These are phyloP conservation scores for Callaeas wilsoni DNA, from an alignment of 2,113 vertebrate species.

Conservation along the genomic window DNA sequence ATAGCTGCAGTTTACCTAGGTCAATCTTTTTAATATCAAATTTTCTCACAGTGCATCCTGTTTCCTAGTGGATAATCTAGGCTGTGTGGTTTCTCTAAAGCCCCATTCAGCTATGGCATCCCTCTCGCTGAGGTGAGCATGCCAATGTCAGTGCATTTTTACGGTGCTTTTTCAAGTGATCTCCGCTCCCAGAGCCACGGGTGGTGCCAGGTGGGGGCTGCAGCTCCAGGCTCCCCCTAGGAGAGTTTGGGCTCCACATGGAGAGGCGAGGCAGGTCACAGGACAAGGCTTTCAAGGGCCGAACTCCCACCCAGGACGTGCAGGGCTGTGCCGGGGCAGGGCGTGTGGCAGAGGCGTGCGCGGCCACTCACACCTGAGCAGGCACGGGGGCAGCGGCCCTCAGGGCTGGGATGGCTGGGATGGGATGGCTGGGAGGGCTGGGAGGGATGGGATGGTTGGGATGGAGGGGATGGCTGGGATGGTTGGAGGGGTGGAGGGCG, in stretches of 20 bases:
- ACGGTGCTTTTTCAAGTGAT: background rate
- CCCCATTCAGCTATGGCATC: background rate
- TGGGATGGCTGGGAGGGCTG: no score
- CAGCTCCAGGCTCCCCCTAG: background rate
- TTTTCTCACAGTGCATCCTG: background rate
- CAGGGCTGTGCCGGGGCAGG: no score
- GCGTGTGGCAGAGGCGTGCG: background rate
- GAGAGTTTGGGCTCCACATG: accelerated
- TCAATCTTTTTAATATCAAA: background rate
- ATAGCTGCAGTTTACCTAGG: background rate
- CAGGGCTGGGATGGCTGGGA: no score
- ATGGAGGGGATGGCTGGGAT: no score
- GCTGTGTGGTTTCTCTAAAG: background rate
- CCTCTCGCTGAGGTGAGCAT: background rate
- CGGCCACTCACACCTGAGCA: background rate
- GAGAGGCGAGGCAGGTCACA: background rate
- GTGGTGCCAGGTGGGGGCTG: background rate
- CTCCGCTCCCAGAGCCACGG: background rate
- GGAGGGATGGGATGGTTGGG: no score
- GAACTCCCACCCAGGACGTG: no score
- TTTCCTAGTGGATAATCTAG: background rate
- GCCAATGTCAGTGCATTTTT: background rate
- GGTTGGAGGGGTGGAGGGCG: no score
- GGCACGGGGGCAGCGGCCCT: accelerated
- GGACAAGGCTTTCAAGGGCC: background rate